Conservation (phyloP, 2,797 vertebrate genomes). For the Molossus molossus region DNA sequence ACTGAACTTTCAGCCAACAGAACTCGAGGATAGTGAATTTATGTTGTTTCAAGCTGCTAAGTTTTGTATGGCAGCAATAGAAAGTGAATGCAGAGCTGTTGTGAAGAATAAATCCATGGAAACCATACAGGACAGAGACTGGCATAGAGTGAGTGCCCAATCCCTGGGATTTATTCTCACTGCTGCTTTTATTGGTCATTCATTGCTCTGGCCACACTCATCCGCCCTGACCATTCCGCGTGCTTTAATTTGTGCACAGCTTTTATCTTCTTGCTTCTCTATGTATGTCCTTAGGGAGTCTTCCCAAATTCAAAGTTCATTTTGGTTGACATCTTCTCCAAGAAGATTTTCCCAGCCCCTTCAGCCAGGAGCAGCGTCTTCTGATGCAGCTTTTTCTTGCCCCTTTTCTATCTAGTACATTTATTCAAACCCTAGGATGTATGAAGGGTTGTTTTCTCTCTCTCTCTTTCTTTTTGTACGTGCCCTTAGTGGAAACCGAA, state of each 20-base stretch:
- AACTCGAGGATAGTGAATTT: background rate
- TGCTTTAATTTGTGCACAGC: background rate
- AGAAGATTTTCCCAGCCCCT: background rate
- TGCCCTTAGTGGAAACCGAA: no score
- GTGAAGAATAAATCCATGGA: background rate
- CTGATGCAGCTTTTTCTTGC: background rate
- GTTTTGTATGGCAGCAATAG: background rate
- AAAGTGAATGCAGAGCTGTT: background rate
- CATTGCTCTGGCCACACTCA: background rate
- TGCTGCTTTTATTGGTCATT: background rate
- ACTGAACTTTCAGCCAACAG: background rate
- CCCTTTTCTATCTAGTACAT: background rate
- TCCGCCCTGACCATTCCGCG: background rate
- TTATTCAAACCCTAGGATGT: conserved; percentile 18
- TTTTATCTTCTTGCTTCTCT: background rate
- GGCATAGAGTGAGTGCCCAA: background rate
- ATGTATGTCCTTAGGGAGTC: background rate
- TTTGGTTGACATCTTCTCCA: background rate
- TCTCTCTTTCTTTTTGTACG: no score
- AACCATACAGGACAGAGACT: background rate
- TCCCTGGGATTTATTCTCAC: background rate
- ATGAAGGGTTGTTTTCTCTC: background rate
- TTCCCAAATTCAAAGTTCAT: conserved; percentile 29
- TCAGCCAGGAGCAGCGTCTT: background rate
- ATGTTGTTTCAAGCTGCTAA: background rate